Evolutionary conservation across 2,888 invertebrate species (phyloP).

Genomic region (Nemoura dubitans): DNA sequence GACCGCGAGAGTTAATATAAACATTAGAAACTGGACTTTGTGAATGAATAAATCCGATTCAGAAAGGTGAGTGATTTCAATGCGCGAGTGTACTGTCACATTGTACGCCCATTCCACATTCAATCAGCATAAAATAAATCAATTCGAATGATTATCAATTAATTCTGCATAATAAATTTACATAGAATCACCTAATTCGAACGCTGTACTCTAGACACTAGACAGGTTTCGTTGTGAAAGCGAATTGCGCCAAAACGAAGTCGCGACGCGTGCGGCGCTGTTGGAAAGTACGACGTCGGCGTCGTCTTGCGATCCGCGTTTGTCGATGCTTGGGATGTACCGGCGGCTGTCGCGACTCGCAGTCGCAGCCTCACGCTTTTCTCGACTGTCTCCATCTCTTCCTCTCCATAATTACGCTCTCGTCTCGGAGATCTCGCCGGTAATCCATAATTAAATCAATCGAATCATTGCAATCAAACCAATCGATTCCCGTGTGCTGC

Average conservation of each 20-base stretch:
- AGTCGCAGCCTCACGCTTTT: neutral
- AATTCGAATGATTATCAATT: neutral
- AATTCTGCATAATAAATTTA: neutral
- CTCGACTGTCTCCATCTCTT: conserved; percentile 26
- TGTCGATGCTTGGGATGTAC: neutral
- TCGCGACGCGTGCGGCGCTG: neutral
- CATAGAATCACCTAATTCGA: conserved; percentile 4
- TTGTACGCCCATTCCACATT: neutral
- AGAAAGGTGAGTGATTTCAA: neutral
- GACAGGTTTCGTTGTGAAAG: conserved; percentile 16
- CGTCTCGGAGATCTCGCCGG: neutral
- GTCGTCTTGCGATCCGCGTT: neutral
- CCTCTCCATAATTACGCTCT: conserved; percentile 29
- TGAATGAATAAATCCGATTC: neutral
- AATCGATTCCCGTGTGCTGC: neutral
- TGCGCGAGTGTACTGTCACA: neutral
- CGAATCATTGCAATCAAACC: conserved; percentile 4
- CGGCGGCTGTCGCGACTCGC: neutral
- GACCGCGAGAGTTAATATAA: neutral
- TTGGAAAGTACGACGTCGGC: conserved; percentile 15
- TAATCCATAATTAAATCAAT: neutral
- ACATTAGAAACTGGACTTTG: neutral
- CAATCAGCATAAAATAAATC: neutral
- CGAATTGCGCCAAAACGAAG: neutral
- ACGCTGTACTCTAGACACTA: neutral